Base-by-base conservation (phyloP, 2,888 invertebrate genomes). In the Bunonema sp. region DNA sequence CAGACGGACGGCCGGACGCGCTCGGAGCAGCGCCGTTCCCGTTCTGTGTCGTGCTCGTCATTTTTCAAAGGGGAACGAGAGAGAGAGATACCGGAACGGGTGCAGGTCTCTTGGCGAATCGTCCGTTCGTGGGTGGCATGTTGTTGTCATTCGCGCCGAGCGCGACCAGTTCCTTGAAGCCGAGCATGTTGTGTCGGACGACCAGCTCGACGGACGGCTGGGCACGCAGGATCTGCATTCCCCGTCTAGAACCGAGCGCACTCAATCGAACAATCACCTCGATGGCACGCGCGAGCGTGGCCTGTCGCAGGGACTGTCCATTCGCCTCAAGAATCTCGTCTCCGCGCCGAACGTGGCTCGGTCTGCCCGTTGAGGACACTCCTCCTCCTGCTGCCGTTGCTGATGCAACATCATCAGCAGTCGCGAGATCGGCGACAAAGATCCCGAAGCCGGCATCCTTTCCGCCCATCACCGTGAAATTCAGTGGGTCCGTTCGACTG, bases 171-270 rank as follows among this genome's bases (percentile, higher is more conserved):
- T 63, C 64, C 44, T 68, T 66, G 51, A 59, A 67, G n/a, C 65
- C 63, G 68, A 89, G 77, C 61, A 93, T 77, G 75, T 97, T 97
- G 65, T 87, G 89, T 74, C 89, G 91, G 37, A 97, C 86, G 41
- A 86, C 85, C 56, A 97, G 83, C 70, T 86, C 84, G 46, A 97
- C n/a, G n/a, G n/a, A n/a, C n/a, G n/a, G n/a, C n/a, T n/a, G n/a
- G n/a, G n/a, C n/a, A n/a, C n/a, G n/a, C n/a, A n/a, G n/a, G n/a
- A n/a, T n/a, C n/a, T n/a, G n/a, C n/a, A n/a, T n/a, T n/a, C n/a
- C n/a, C n/a, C n/a, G n/a, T n/a, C n/a, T n/a, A n/a, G n/a, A n/a
- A n/a, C n/a, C n/a, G n/a, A n/a, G n/a, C n/a, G n/a, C n/a, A n/a
- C n/a, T n/a, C n/a, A n/a, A n/a, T n/a, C n/a, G n/a, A n/a, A n/a